Conservation (phyloP, 2,797 vertebrate genomes). For the Clarias fuscus region DNA sequence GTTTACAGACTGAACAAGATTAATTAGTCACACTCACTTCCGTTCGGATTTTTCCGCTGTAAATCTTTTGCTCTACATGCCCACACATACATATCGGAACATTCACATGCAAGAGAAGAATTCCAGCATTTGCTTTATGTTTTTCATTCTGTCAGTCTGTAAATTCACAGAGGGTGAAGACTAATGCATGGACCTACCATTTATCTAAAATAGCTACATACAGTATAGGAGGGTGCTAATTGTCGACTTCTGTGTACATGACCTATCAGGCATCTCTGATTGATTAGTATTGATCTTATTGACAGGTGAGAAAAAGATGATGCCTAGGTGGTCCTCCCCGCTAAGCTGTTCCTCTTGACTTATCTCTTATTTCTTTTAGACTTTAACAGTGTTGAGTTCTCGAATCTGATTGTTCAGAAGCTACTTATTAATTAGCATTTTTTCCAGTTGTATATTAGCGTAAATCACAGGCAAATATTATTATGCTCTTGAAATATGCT, state of each 20-base stretch:
- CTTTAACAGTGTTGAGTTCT: background rate
- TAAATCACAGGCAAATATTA: background rate
- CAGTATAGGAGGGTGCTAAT: background rate
- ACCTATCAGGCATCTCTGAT: background rate
- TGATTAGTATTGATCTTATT: background rate
- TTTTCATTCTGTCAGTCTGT: conserved; percentile 29
- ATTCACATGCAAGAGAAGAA: conserved; percentile 16
- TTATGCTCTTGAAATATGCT: background rate
- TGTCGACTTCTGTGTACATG: background rate
- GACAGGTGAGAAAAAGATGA: background rate
- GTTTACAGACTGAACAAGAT: conserved; percentile 41
- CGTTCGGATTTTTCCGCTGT: conserved; percentile 8
- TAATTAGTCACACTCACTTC: conserved; percentile 9
- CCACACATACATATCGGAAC: conserved; percentile 22
- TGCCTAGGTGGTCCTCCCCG: background rate
- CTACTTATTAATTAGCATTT: background rate
- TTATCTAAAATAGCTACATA: background rate
- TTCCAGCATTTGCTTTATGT: background rate
- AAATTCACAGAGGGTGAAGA: conserved; percentile 21
- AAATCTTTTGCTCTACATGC: conserved; percentile 18
- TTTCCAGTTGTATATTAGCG: background rate
- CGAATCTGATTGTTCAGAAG: background rate
- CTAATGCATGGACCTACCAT: background rate
- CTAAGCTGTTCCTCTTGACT: conserved; percentile 14
- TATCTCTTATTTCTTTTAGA: background rate